These are phyloP conservation scores for Lordiphosa fenestrarum DNA, from an alignment of 2,888 invertebrate genomes.

Conservation along the genomic window DNA sequence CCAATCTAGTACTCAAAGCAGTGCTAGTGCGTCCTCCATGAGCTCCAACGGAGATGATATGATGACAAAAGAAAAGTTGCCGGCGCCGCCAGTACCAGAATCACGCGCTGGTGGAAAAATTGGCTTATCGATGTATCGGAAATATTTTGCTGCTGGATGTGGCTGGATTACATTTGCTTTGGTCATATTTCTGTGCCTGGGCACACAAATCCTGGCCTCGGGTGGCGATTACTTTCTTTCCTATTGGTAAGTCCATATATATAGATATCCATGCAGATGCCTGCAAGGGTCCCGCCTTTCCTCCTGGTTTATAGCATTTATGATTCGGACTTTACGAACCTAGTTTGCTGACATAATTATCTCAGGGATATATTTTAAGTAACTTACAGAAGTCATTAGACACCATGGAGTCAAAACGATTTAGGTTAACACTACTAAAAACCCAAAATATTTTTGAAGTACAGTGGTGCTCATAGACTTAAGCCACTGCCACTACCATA, in stretches of 20 bases:
- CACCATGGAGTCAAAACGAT: too few species aligned
- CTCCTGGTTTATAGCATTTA: too few species aligned
- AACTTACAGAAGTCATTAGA: too few species aligned
- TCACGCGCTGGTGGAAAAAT: slow-evolving; percentile 83
- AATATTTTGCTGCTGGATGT: slow-evolving; percentile 87
- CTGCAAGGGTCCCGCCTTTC: too few species aligned
- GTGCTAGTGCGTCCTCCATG: slow-evolving; percentile 78
- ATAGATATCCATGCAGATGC: fast-evolving
- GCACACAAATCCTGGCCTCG: slow-evolving; percentile 81
- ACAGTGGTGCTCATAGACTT: too few species aligned
- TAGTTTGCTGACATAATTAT: too few species aligned
- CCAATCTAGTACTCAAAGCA: slow-evolving; percentile 64
- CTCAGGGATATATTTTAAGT: too few species aligned
- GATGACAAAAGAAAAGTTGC: slow-evolving; percentile 32
- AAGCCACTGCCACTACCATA: too few species aligned
- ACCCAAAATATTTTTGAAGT: too few species aligned
- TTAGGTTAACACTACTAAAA: too few species aligned
- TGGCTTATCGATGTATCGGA: slow-evolving; percentile 82
- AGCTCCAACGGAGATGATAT: slow-evolving; percentile 79
- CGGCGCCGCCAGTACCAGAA: slow-evolving; percentile 81
- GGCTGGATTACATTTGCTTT: slow-evolving; percentile 81
- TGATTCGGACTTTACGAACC: too few species aligned
- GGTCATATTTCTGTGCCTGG: slow-evolving; percentile 83
- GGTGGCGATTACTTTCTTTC: slow-evolving; percentile 30
- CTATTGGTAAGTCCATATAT: slow-evolving; percentile 20